Conservation (phyloP, 2,113 vertebrate genomes). For the Electrona antarctica region DNA sequence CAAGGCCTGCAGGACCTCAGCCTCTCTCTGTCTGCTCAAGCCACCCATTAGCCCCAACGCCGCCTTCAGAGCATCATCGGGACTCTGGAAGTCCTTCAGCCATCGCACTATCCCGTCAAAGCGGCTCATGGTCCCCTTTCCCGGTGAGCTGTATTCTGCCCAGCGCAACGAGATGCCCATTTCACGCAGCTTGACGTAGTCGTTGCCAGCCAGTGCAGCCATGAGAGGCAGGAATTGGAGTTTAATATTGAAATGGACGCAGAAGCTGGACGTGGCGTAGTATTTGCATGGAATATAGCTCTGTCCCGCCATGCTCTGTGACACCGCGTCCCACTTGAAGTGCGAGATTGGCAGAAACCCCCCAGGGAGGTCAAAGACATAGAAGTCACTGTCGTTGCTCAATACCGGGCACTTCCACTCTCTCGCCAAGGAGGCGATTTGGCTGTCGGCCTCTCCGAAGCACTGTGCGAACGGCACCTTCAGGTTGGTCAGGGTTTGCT, state of each 20-base stretch:
- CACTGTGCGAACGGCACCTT: conserved; percentile 82
- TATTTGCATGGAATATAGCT: conserved; percentile 76
- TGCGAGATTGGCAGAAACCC: conserved; percentile 81
- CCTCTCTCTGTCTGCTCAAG: conserved; percentile 9
- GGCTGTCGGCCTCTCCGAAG: conserved; percentile 84
- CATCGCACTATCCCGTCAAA: conserved; percentile 81
- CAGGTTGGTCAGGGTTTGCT: conserved; percentile 79
- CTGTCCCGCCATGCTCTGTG: background rate
- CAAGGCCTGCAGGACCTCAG: conserved; percentile 53
- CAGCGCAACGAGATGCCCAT: conserved; percentile 34
- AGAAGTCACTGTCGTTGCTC: conserved; percentile 89
- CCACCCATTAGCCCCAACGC: conserved; percentile 67
- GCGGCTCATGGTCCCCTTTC: background rate
- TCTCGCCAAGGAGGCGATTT: conserved; percentile 84
- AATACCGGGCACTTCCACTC: conserved; percentile 87
- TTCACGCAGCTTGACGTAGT: conserved; percentile 67
- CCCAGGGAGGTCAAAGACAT: conserved; percentile 80
- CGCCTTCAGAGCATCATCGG: conserved; percentile 66
- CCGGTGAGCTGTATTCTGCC: conserved; percentile 54
- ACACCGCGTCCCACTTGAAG: conserved; percentile 80
- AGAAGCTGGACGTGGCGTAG: conserved; percentile 76
- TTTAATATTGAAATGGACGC: conserved; percentile 70
- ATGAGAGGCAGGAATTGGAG: conserved; percentile 82
- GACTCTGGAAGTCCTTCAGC: conserved; percentile 73
- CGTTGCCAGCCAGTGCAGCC: conserved; percentile 83